Evolutionary conservation across 2,797 vertebrate species (phyloP).

Genomic region (Myotis planiceps): DNA sequence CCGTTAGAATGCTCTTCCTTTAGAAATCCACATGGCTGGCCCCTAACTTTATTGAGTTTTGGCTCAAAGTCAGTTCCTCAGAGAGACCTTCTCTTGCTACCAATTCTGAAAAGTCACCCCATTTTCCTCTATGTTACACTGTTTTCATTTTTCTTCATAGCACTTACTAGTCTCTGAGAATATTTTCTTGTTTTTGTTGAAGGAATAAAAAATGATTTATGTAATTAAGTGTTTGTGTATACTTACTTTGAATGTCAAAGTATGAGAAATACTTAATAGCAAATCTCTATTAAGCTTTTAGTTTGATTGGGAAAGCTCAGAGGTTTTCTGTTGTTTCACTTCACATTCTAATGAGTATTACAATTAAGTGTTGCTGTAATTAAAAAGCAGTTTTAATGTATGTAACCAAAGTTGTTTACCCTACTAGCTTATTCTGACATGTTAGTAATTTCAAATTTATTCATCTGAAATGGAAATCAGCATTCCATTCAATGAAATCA

Average conservation of each 20-base stretch:
- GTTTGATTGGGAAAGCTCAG: constrained; percentile 56
- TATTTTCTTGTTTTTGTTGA: background rate
- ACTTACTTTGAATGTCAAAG: constrained; percentile 13
- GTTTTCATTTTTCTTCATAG: background rate
- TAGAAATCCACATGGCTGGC: background rate
- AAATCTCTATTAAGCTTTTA: constrained; percentile 68
- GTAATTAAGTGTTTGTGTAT: background rate
- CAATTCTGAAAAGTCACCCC: background rate
- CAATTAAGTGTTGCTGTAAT: constrained; percentile 59
- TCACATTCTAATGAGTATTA: constrained; percentile 55
- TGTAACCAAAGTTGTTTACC: constrained; percentile 63
- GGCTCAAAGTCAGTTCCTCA: background rate
- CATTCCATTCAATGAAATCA: constrained; percentile 63
- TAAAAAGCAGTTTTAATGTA: constrained; percentile 67
- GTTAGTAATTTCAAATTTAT: constrained; percentile 70
- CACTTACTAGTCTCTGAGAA: background rate
- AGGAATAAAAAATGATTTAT: background rate
- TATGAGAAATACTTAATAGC: constrained; percentile 61
- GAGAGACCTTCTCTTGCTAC: background rate
- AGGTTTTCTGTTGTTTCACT: constrained; percentile 58
- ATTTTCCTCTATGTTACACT: background rate
- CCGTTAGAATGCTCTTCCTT: background rate
- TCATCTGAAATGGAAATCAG: constrained; percentile 58
- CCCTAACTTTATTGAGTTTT: background rate
- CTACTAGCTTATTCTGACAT: constrained; percentile 27